These are phyloP conservation scores for Drosophila bifasciata DNA, from an alignment of 1,140 invertebrate genomes.

Conservation along the genomic window DNA sequence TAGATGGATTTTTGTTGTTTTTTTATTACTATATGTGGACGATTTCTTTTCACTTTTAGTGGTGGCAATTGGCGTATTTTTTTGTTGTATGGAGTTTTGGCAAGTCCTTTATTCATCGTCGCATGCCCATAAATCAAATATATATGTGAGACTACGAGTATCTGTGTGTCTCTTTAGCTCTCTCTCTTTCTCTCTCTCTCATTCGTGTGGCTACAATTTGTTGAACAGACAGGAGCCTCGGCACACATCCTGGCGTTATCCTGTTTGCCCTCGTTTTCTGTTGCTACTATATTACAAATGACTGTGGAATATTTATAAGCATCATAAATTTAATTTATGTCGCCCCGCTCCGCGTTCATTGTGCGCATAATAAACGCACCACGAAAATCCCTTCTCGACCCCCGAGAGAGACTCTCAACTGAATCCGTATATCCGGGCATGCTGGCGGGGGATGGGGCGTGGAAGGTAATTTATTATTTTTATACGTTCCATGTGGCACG, in stretches of 20 bases:
- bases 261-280: constrained; percentile 56
- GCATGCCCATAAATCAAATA: constrained; percentile 65
- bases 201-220: constrained; percentile 63
- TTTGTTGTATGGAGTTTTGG: constrained; percentile 15
- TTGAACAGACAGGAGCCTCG: constrained; percentile 60
- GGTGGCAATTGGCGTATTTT: constrained; percentile 35
- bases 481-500: constrained; percentile 51
- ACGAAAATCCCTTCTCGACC: constrained; percentile 62
- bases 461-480: constrained; percentile 48
- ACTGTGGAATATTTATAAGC: constrained; percentile 81
- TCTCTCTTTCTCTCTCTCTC: constrained; percentile 48
- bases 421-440: constrained; percentile 22
- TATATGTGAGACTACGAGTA: constrained; percentile 38
- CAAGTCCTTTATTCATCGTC: constrained; percentile 48
- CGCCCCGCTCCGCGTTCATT: constrained; percentile 66
- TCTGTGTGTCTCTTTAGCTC: constrained; percentile 45
- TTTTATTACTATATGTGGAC: constrained; percentile 21
- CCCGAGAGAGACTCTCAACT: constrained; percentile 6
- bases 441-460: too few species aligned
- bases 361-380: constrained; percentile 78
- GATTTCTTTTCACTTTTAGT: constrained; percentile 49
- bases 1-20: too few species aligned
- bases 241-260: constrained; percentile 75
- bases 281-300: constrained; percentile 76
- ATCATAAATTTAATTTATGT: constrained; percentile 76